Base-by-base conservation (phyloP, 2,888 invertebrate species). In the Terebella lapidaria region DNA sequence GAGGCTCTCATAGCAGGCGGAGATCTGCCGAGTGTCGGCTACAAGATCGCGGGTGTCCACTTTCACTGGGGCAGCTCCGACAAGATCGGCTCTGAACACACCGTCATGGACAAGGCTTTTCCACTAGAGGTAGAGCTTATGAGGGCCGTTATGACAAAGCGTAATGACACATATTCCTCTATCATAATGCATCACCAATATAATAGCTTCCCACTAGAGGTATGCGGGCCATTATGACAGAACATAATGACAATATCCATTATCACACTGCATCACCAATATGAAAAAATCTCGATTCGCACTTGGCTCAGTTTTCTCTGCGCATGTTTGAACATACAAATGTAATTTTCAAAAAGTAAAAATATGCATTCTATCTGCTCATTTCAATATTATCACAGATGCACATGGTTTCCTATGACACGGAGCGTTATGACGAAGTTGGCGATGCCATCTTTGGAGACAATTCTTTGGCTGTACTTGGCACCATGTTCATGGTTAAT, bases 1-100 rank as follows among this genome's bases (percentile, higher is more conserved):
- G 49, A 49, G 49, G 49, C 22, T 15, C 22, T 20, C 24, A 22
- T 22, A 10, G 10, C 49, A 20, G 49, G 49, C 5, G 49, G 49
- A 49, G 49, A 22, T 10, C 49, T 49, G 49, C n/a, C n/a, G 18
- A 35, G 10, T 35, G 24, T n/a, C 10, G 15, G n/a, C 10, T 70
- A 66, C 54, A 63, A 63, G 24, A 60, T 90, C 60, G 87, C 88
- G 63, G 88, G 89, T 74, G 79, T 90, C 51, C 90, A 90, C 73
- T 88, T 90, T 77, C 90, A 91, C 72, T 90, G 90, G 89, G 88
- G 88, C 1, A 85, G 86, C 71, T 87, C 89, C 68, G 88, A 89
- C 72, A 84, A 85, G 1, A 82, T 87, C 58, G 84, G 86, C 56
- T 89, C 90, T 0, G 91, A 91, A 74, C 91, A 91, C 73, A 87